Evolutionary conservation across 2,113 vertebrate species (phyloP).

Genomic region (Seriola aureovittata): DNA sequence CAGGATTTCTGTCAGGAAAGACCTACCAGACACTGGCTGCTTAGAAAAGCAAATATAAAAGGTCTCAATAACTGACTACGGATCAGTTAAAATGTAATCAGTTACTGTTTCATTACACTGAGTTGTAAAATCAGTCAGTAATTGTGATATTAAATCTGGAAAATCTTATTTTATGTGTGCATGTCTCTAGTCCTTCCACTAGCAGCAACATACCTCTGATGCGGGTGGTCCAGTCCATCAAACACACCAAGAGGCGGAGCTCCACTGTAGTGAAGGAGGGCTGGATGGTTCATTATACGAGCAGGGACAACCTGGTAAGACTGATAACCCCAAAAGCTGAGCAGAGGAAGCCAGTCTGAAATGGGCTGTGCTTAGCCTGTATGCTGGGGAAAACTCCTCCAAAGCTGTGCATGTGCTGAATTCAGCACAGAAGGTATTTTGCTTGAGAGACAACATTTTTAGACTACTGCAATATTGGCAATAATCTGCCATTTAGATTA

Average conservation of each 20-base stretch:
- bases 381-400: slow-evolving; percentile 40
- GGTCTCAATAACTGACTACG: background rate
- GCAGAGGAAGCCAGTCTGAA: slow-evolving; percentile 51
- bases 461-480: slow-evolving; percentile 4
- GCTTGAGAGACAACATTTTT: slow-evolving; percentile 18
- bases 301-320: slow-evolving; percentile 97
- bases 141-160: background rate
- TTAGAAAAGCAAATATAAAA: slow-evolving; percentile 29
- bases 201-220: slow-evolving; percentile 99
- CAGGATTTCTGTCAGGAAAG: slow-evolving; percentile 19
- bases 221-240: slow-evolving; percentile 98
- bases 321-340: slow-evolving; percentile 50
- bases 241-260: slow-evolving; percentile 98
- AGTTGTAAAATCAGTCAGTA: background rate
- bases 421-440: slow-evolving; percentile 51
- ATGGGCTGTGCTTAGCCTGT: slow-evolving; percentile 40
- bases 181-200: slow-evolving; percentile 90
- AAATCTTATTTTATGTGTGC: slow-evolving; percentile 16
- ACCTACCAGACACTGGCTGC: slow-evolving; percentile 9
- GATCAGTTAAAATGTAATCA: background rate
- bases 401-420: slow-evolving; percentile 54
- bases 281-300: slow-evolving; percentile 99
- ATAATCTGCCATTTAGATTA: slow-evolving; percentile 24
- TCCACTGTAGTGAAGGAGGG: slow-evolving; percentile 98
- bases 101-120: background rate